Evolutionary conservation across 2,888 invertebrate genomes (phyloP).

Genomic region (Notodonta dromedarius): DNA sequence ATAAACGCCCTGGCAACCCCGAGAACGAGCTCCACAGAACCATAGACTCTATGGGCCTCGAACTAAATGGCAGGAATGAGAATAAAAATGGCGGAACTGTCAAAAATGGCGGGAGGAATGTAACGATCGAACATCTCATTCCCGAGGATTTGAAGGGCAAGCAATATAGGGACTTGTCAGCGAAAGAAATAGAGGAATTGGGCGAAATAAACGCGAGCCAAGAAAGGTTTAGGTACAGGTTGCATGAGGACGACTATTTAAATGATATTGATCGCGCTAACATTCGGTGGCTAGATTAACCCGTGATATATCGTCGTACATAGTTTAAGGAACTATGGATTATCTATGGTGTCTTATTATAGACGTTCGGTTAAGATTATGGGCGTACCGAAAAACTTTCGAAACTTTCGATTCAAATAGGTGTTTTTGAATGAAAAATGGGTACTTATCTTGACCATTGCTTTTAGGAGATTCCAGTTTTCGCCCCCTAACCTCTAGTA

Average conservation of each 20-base stretch:
- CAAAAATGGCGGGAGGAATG: slow-evolving; percentile 17
- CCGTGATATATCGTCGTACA: too few relatives aligned
- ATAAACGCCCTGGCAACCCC: slow-evolving; percentile 63
- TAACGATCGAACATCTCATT: slow-evolving; percentile 29
- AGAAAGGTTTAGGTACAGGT: slow-evolving; percentile 68
- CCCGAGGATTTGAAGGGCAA: slow-evolving; percentile 64
- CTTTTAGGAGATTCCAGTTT: too few relatives aligned
- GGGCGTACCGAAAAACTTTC: too few relatives aligned
- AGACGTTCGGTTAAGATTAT: too few relatives aligned
- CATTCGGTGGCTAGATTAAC: slow-evolving; percentile 65
- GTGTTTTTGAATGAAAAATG: too few relatives aligned
- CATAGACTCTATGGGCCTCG: slow-evolving; percentile 65
- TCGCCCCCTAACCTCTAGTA: too few relatives aligned
- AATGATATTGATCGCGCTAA: slow-evolving; percentile 57
- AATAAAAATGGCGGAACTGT: slow-evolving; percentile 27
- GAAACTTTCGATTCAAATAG: too few relatives aligned
- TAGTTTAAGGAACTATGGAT: too few relatives aligned
- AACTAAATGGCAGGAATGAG: slow-evolving; percentile 52
- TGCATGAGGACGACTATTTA: slow-evolving; percentile 64
- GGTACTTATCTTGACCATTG: too few relatives aligned
- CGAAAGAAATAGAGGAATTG: slow-evolving; percentile 60
- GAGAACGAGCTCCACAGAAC: slow-evolving; percentile 64
- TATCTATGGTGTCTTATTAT: too few relatives aligned
- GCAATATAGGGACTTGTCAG: slow-evolving; percentile 63
- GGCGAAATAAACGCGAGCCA: slow-evolving; percentile 65